Base-by-base conservation (phyloP, 2,113 vertebrate genomes). In the Mesoclemmys tuberculata region DNA sequence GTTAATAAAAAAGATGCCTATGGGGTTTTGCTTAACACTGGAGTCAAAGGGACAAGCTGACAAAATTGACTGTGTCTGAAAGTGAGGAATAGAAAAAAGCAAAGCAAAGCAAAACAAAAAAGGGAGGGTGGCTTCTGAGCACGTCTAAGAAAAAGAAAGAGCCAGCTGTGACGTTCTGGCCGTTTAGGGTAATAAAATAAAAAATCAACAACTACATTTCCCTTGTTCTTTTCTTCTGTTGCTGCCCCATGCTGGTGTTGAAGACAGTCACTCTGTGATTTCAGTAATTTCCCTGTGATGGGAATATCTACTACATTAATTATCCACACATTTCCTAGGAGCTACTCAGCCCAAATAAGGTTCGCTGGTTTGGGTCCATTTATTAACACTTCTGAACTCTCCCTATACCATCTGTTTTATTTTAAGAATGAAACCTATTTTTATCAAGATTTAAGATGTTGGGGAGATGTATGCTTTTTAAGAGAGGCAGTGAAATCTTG, bases 331-430 rank as follows among this genome's bases (percentile, higher is more conserved):
- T 92, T 95, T 91, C 5, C 27, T 16, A 19, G 35, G 35, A 71
- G 64, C 19, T 80, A 56, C 74, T 82, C 12, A 13, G 9, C 75
- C 83, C 74, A 64, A 31, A 46, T 52, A 6, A 12, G 85, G 83
- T 61, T 88, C 80, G 29, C 55, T 96, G 78, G 84, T 92, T 80
- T 85, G 94, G 87, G 48, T 24, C 11, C 35, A 29, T 94, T 95
- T 93, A 93, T 86, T 90, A 89, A 46, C 64, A 38, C 6, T 84
- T 87, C n/a, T 89, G 88, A 61, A 13, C 51, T 26, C 41, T 94
- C 24, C 21, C 35, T 88, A 78, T 90, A 85, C 92, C 84, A 82
- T 82, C 52, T 55, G 44, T 11, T 85, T 91, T 85, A 58, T 82
- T 80, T 92, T 94, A 22, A 90, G 38, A 52, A 5, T 11, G 2